Evolutionary conservation across 1,140 invertebrate species (phyloP).

Genomic region (Aporrectodea caliginosa): DNA sequence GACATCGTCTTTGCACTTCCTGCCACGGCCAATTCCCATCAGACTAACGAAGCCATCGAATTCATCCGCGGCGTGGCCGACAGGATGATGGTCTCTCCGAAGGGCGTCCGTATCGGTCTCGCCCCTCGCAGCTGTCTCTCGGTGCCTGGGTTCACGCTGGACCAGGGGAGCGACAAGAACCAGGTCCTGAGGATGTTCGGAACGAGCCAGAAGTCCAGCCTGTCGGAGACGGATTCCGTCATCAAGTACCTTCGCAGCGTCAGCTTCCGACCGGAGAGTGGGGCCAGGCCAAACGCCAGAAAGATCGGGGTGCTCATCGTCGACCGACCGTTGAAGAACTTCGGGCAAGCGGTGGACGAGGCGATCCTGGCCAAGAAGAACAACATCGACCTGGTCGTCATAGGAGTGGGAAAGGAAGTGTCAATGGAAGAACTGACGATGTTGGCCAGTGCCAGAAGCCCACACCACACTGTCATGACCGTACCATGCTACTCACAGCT

Average conservation of each 20-base stretch:
- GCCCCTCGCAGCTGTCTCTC: neutral
- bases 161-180: neutral
- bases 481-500: neutral
- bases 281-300: neutral
- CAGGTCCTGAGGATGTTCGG: neutral
- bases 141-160: neutral
- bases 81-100: neutral
- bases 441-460: constrained; percentile 24
- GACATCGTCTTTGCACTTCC: neutral
- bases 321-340: neutral
- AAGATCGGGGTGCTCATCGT: neutral
- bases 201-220: neutral
- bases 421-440: constrained; percentile 22
- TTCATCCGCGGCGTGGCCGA: neutral
- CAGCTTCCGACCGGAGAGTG: neutral
- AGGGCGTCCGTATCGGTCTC: neutral
- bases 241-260: neutral
- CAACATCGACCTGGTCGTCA: constrained; percentile 31
- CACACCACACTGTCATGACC: constrained; percentile 17
- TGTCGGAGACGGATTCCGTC: neutral
- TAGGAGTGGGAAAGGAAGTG: constrained; percentile 24
- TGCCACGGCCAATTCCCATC: neutral
- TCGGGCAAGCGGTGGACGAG: neutral
- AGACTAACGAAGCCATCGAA: neutral
- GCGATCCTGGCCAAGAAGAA: constrained; percentile 4